A percentile compares a stretch with the other conserved stretches of the same genome.
Evolutionary conservation across 1,140 invertebrate genomes (phyloP).

Genomic region (Anastrepha obliqua): DNA sequence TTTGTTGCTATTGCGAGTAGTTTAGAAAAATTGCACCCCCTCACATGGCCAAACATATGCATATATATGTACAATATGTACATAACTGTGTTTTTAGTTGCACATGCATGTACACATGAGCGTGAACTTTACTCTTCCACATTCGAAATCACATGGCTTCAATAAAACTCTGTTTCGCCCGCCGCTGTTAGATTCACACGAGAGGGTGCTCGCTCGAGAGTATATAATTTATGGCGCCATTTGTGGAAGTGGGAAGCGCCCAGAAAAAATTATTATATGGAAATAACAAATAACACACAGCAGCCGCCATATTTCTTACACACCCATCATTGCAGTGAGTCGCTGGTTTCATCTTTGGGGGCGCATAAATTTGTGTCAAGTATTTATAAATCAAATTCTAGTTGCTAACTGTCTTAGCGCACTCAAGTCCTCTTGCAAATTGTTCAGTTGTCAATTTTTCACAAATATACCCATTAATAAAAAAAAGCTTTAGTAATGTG

Average conservation of each 20-base stretch:
- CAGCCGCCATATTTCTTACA: conserved; percentile 24
- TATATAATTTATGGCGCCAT: conserved; percentile 50
- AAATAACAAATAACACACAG: neutral
- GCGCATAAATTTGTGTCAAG: conserved; percentile 66
- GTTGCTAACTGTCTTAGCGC: conserved; percentile 57
- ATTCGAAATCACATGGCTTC: neutral
- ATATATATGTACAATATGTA: neutral
- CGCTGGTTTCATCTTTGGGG: neutral
- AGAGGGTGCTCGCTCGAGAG: conserved; percentile 44
- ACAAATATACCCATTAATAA: neutral
- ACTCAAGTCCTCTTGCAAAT: neutral
- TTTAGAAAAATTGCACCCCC: conserved; percentile 30
- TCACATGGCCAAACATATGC: neutral
- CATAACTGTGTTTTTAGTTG: conserved; percentile 21
- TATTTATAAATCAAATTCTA: conserved; percentile 64
- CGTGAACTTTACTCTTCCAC: neutral
- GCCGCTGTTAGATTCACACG: no score
- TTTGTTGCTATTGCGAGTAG: neutral
- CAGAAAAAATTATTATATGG: neutral
- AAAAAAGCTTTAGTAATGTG: neutral
- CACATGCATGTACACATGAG: neutral
- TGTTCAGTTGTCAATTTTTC: conserved; percentile 33
- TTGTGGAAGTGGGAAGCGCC: neutral
- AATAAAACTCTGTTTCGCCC: neutral
- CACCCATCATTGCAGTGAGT: neutral